Conservation (phyloP, 1,140 invertebrate species). For the Cydia fagiglandana region DNA sequence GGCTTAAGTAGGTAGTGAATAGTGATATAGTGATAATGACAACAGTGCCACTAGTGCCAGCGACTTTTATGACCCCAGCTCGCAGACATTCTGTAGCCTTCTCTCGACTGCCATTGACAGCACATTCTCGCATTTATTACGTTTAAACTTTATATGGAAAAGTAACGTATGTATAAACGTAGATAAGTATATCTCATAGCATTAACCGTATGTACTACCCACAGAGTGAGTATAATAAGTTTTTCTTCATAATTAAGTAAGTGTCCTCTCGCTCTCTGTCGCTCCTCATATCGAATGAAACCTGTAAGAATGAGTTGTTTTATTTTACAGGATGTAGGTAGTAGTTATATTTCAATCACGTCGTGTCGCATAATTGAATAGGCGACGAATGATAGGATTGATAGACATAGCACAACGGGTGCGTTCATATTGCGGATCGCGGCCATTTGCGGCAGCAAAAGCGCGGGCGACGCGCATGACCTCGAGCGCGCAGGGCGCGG, state of each 20-base stretch:
- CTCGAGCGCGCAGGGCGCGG: slow-evolving; percentile 32
- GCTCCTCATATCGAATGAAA: too few relatives aligned
- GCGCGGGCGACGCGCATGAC: slow-evolving; percentile 30
- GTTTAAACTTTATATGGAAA: neutral
- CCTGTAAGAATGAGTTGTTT: neutral
- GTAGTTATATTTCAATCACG: neutral
- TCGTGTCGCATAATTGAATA: slow-evolving; percentile 16
- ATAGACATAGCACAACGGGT: slow-evolving; percentile 18
- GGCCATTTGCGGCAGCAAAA: slow-evolving; percentile 30
- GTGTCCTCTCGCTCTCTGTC: too few relatives aligned
- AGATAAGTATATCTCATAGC: too few relatives aligned
- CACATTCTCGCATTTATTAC: neutral
- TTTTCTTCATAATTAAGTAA: too few relatives aligned
- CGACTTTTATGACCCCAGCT: slow-evolving; percentile 7
- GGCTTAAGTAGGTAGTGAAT: too few relatives aligned
- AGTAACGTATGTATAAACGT: too few relatives aligned
- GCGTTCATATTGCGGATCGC: slow-evolving; percentile 26
- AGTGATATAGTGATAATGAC: too few relatives aligned
- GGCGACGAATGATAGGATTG: neutral
- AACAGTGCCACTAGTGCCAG: neutral
- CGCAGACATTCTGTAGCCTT: slow-evolving; percentile 9
- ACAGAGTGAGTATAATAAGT: too few relatives aligned
- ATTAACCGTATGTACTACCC: too few relatives aligned
- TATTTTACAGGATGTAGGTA: neutral
- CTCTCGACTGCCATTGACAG: slow-evolving; percentile 3